Conservation (phyloP, 2,113 vertebrate genomes). For the Thamnaconus septentrionalis region DNA sequence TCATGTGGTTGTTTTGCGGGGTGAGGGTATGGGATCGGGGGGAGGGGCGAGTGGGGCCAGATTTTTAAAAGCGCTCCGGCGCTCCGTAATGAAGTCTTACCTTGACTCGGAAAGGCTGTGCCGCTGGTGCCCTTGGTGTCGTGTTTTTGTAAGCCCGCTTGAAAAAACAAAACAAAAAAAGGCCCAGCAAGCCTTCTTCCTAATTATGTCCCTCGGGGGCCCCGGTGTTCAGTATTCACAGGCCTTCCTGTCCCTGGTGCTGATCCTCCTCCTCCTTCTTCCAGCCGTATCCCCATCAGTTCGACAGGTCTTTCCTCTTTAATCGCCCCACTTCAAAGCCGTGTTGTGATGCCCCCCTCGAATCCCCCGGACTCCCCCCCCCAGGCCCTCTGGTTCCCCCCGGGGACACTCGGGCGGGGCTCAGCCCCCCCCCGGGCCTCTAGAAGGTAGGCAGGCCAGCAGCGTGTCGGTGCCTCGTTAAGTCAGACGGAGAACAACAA, state of each 20-base stretch:
- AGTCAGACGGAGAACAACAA: too few relatives aligned
- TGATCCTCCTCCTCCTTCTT: conserved; percentile 57
- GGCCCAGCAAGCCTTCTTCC: conserved; percentile 31
- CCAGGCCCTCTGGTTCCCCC: conserved; percentile 41
- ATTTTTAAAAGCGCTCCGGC: conserved; percentile 45
- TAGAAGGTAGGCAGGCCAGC: too few relatives aligned
- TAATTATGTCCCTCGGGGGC: conserved; percentile 74
- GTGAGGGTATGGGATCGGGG: conserved; percentile 27
- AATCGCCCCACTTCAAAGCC: conserved; percentile 71
- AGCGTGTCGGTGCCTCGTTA: too few relatives aligned
- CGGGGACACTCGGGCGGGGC: conserved; percentile 22
- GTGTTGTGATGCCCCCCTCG: conserved; percentile 48
- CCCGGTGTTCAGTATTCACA: conserved; percentile 57
- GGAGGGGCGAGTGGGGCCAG: background rate
- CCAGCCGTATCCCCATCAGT: conserved; percentile 55
- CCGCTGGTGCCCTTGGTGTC: conserved; percentile 48
- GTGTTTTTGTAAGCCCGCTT: conserved; percentile 72
- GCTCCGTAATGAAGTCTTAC: conserved; percentile 62
- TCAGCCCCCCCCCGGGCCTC: too few relatives aligned
- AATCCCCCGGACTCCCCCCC: conserved; percentile 10
- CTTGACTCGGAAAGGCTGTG: conserved; percentile 56
- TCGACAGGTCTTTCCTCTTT: conserved; percentile 70
- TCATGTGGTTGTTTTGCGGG: conserved; percentile 43
- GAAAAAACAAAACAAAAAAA: conserved; percentile 27
- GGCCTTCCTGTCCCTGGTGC: conserved; percentile 64